Conservation (phyloP, 2,113 vertebrate genomes). For the Crypturellus undulatus region DNA sequence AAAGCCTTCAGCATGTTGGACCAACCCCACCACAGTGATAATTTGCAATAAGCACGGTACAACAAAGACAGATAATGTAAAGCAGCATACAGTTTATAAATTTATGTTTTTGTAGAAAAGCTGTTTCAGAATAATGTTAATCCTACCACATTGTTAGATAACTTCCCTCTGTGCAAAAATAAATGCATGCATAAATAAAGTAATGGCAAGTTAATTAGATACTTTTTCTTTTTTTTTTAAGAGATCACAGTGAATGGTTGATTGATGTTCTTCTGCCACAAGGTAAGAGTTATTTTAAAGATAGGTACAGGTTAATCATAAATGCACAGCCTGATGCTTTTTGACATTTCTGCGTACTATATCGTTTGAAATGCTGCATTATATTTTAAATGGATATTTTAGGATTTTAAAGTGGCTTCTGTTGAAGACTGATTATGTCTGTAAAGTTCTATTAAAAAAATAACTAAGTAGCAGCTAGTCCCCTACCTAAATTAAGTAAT, state of each 20-base stretch:
- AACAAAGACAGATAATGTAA: slow-evolving; percentile 21
- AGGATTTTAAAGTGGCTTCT: neutral
- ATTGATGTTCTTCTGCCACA: slow-evolving; percentile 98
- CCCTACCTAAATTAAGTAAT: neutral
- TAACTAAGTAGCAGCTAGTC: neutral
- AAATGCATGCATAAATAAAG: neutral
- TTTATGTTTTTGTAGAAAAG: slow-evolving; percentile 42
- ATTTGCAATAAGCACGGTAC: slow-evolving; percentile 14
- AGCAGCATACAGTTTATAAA: slow-evolving; percentile 37
- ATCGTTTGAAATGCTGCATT: neutral
- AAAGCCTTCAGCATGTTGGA: slow-evolving; percentile 44
- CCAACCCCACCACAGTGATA: slow-evolving; percentile 38
- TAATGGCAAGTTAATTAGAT: neutral
- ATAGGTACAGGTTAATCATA: slow-evolving; percentile 46
- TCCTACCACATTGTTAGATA: slow-evolving; percentile 5
- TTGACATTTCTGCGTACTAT: slow-evolving; percentile 37
- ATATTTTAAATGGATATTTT: neutral
- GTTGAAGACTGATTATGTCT: neutral
- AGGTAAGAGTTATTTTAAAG: slow-evolving; percentile 85
- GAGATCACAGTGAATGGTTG: slow-evolving; percentile 95
- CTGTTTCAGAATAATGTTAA: slow-evolving; percentile 4
- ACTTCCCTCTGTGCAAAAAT: slow-evolving; percentile 26
- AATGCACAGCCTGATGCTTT: neutral
- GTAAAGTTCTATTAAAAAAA: neutral
- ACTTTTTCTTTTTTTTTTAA: too few species aligned